Conservation (phyloP, 2,888 invertebrate species). For the Zygaena filipendulae region DNA sequence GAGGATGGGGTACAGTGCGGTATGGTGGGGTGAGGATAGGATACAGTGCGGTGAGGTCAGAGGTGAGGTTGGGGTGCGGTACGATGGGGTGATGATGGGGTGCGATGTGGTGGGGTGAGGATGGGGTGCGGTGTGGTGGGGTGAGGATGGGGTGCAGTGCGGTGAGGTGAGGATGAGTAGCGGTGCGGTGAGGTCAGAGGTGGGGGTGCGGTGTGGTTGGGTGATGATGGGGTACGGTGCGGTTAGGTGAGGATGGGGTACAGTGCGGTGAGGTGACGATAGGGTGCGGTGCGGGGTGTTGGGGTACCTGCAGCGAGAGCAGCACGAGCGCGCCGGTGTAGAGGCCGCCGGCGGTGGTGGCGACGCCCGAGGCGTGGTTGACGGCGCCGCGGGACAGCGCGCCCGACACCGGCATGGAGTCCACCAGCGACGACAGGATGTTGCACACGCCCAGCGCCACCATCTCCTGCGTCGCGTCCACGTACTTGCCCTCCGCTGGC, state of each 20-base stretch:
- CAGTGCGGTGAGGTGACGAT: background rate
- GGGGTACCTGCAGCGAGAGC: conserved; percentile 59
- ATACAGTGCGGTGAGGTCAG: too few species aligned
- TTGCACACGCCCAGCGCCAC: conserved; percentile 87
- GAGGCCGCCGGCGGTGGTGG: conserved; percentile 87
- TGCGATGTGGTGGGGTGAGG: background rate
- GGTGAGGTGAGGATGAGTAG: too few species aligned
- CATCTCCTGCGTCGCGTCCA: conserved; percentile 95
- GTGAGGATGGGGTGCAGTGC: background rate
- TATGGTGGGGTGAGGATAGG: too few species aligned
- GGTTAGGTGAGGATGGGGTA: background rate
- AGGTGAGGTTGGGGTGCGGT: too few species aligned
- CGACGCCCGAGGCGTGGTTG: conserved; percentile 93
- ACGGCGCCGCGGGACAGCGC: conserved; percentile 92
- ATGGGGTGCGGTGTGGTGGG: background rate
- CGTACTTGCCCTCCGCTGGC: conserved; percentile 72
- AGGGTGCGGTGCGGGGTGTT: background rate
- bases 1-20: too few species aligned
- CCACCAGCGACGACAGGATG: conserved; percentile 86
- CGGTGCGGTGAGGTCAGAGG: too few species aligned
- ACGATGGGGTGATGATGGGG: too few species aligned
- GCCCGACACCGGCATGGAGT: conserved; percentile 91
- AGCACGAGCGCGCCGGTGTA: conserved; percentile 75
- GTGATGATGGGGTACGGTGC: background rate
- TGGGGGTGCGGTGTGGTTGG: background rate